Percentiles rank a stretch among this genome's conserved stretches.
Evolutionary conservation across 2,113 vertebrate species (phyloP).

Genomic region (Actenoides hombroni): DNA sequence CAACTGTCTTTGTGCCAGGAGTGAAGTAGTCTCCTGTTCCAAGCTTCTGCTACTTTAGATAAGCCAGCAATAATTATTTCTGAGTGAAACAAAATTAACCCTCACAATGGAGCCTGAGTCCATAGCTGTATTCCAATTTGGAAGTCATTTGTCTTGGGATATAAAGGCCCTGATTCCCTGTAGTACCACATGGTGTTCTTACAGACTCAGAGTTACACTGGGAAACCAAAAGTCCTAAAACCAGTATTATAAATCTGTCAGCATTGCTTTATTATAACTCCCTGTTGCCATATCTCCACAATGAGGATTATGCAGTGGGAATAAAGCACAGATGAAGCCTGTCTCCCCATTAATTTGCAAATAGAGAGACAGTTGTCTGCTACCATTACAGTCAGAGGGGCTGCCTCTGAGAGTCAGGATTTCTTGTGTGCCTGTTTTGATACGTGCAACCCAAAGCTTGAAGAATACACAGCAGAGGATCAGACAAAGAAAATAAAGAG

Average conservation of each 20-base stretch:
- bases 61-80: constrained; percentile 67
- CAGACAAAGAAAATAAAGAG: background rate
- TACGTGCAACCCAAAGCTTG: background rate
- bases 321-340: background rate
- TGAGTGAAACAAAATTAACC: constrained; percentile 63
- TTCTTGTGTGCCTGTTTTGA: background rate
- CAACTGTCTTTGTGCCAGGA: constrained; percentile 59
- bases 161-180: background rate
- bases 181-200: background rate
- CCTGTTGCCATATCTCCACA: background rate
- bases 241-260: background rate
- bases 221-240: background rate
- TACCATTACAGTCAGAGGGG: background rate
- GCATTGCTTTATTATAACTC: background rate
- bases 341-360: background rate
- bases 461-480: background rate
- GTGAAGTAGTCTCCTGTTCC: constrained; percentile 58
- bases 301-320: background rate
- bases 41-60: constrained; percentile 69
- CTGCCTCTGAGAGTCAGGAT: background rate
- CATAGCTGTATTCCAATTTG: constrained; percentile 19
- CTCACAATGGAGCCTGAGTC: constrained; percentile 40
- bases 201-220: background rate
- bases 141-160: constrained; percentile 10
- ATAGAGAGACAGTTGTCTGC: background rate